Conservation (phyloP, 1,140 invertebrate genomes). For the Trichonephila clavata region DNA sequence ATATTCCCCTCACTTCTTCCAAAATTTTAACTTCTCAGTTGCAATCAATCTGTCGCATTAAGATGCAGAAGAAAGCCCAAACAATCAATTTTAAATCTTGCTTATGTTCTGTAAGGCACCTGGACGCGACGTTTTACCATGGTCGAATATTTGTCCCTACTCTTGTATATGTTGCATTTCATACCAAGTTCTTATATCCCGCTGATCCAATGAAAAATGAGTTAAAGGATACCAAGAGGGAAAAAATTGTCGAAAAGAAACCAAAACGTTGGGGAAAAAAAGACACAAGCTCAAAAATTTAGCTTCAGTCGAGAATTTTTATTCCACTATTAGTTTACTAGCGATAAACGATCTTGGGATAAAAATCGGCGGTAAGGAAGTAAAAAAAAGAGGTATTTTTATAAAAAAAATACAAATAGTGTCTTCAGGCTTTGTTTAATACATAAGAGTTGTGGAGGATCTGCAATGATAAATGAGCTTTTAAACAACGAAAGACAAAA, state of each 20-base stretch:
- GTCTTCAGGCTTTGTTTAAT: constrained; percentile 50
- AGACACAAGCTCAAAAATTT: constrained; percentile 43
- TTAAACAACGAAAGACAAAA: constrained; percentile 74
- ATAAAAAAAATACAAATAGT: constrained; percentile 47
- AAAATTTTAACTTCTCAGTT: not conserved
- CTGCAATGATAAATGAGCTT: constrained; percentile 67
- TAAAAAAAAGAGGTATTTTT: not conserved
- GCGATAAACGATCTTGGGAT: constrained; percentile 61
- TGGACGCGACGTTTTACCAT: not conserved
- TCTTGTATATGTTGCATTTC: not conserved
- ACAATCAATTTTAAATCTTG: not conserved
- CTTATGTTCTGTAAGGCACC: not conserved
- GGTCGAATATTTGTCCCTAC: not conserved
- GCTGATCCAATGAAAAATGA: constrained; percentile 1
- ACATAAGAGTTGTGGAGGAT: not conserved
- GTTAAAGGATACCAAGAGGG: not conserved
- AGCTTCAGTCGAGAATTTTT: constrained; percentile 38
- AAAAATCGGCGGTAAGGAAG: not conserved
- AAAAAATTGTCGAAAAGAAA: not conserved
- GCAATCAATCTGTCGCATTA: not conserved
- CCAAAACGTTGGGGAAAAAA: not conserved
- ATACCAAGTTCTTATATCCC: not conserved
- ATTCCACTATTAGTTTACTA: constrained; percentile 60
- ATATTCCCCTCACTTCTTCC: not conserved
- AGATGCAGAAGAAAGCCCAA: not conserved